A percentile compares a stretch with the other conserved stretches of the same genome.
Evolutionary conservation across 2,797 vertebrate species (phyloP).

Genomic region (Taeniopygia guttata): DNA sequence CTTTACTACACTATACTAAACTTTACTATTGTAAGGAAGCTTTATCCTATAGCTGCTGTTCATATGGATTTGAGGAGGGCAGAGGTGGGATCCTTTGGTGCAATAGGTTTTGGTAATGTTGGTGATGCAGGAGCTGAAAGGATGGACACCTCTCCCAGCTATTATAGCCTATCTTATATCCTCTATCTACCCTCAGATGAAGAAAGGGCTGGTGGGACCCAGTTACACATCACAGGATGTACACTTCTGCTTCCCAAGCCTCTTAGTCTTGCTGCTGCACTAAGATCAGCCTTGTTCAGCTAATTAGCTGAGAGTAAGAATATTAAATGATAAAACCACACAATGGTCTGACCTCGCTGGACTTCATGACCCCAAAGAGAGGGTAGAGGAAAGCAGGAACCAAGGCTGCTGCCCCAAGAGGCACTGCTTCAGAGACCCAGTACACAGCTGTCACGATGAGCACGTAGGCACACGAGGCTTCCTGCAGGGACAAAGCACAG

Average conservation of each 20-base stretch:
- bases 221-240: not conserved
- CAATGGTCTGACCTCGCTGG: conserved; percentile 88
- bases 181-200: not conserved
- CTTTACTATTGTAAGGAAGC: not conserved
- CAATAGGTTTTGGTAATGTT: not conserved
- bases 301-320: not conserved
- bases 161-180: not conserved
- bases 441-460: conserved; percentile 92
- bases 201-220: not conserved
- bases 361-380: conserved; percentile 94
- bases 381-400: conserved; percentile 97
- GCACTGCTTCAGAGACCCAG: conserved; percentile 96
- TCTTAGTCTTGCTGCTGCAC: not conserved
- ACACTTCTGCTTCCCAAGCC: not conserved
- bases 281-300: not conserved
- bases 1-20: not conserved
- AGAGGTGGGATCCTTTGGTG: not conserved
- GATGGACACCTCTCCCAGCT: not conserved
- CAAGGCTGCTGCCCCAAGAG: conserved; percentile 92
- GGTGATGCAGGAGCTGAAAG: not conserved
- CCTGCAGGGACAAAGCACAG: conserved; percentile 71
- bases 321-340: not conserved
- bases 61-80: not conserved
- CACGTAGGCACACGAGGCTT: conserved; percentile 93
- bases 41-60: not conserved